Percentiles rank a stretch among this genome's conserved stretches.
These are phyloP conservation scores for Platycheirus rosarum DNA, from an alignment of 2,888 invertebrate species.

Conservation along the genomic window DNA sequence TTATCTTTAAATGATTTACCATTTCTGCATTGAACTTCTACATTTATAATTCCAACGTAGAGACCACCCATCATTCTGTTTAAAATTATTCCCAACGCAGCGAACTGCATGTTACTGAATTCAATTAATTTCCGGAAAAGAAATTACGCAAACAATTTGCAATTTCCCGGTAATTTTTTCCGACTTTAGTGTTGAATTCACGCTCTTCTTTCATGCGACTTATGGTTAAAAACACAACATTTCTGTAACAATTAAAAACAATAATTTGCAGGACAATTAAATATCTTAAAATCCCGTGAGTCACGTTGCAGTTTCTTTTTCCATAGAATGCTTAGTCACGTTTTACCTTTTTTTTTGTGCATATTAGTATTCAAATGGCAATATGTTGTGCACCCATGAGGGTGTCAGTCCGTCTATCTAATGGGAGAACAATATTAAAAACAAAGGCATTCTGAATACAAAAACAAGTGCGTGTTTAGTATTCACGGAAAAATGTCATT, in stretches of 20 bases:
- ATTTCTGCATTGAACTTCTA: no score
- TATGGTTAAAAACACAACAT: no score
- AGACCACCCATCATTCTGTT: no score
- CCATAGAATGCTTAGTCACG: conserved; percentile 33
- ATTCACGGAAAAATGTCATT: no score
- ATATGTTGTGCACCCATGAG: conserved; percentile 34
- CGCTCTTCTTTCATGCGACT: no score
- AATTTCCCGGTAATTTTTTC: no score
- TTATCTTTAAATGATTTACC: no score
- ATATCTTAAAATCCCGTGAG: not conserved
- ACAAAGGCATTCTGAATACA: not conserved
- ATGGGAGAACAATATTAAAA: conserved; percentile 4
- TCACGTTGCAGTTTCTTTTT: not conserved
- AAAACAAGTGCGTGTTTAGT: not conserved
- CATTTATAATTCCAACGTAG: no score
- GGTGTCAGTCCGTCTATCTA: conserved; percentile 35
- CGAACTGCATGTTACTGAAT: no score
- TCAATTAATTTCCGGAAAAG: not conserved
- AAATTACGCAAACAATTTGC: not conserved
- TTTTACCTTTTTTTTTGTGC: conserved; percentile 41
- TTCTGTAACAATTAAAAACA: no score
- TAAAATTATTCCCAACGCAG: no score
- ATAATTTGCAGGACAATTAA: not conserved
- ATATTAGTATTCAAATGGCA: conserved; percentile 52
- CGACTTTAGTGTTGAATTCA: no score